Base-by-base conservation (phyloP, 2,888 invertebrate genomes). In the Agrochola lychnidis region DNA sequence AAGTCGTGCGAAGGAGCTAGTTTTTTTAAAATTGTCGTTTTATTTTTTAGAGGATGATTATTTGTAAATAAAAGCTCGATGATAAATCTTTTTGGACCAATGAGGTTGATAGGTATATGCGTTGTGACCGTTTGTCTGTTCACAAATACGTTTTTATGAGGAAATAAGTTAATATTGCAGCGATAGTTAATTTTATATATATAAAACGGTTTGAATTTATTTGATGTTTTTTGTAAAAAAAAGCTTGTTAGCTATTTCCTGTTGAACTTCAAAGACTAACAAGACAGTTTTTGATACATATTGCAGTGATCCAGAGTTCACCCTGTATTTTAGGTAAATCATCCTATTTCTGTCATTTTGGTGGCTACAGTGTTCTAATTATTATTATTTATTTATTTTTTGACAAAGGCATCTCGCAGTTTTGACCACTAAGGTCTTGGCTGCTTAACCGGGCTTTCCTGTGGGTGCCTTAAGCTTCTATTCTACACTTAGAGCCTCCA, bases 31-130 rank as follows among this genome's bases (percentile, higher is more conserved):
- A 83, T 68, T 63, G 80, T 51, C 53, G 45, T 82, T 75, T 85
- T 86, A 83, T 83, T 79, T 85, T 83, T 82, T 84, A 70, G 42
- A 80, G 66, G 59, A 78, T 78, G 73, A 82, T 85, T 79, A 82
- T 78, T 53, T 53, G 56, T 71, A 36, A 4, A 48, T 79, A 73
- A 73, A 86, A 62, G 75, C 64, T 76, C 45, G 25, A 61, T 73
- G 53, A 86, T 87, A 82, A 88, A 87, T 88, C 81, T 83, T 72
- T 73, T 72, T 59, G 1, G 25, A 69, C 63, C 79, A 76, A 83
- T 73, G 66, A 66, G 48, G 73, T 73, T 85, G 87, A 88, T 79
- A 85, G 83, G 42, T 81, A 63, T 81, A 88, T 87, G 48, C 66
- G 0, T 22, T 70, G n/a, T 1, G 69, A 57, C 40, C 48, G 51